phyloP scores from a whole-genome alignment of 2,113 vertebrate species.

The Tylochromis polylepis region DNA sequence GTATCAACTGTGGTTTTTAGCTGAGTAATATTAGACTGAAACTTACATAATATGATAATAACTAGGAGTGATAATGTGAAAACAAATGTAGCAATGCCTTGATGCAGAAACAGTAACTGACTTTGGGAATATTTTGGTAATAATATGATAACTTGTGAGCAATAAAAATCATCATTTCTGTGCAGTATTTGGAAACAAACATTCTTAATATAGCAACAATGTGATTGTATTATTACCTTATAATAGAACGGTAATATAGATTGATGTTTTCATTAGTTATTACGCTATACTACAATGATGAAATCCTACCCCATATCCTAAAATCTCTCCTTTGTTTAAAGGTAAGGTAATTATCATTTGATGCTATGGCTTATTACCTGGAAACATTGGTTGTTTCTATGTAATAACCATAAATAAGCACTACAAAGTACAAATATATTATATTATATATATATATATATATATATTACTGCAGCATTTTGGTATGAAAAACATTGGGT shows the following conservation, averaged over 20 bases:
- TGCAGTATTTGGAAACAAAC: not conserved
- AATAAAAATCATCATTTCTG: not conserved
- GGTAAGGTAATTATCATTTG: not conserved
- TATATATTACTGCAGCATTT: not conserved
- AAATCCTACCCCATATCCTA: not conserved
- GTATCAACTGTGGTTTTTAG: not conserved
- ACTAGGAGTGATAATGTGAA: not conserved
- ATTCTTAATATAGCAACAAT: not conserved
- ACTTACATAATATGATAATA: not conserved
- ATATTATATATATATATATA: no score
- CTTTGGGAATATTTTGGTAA: not conserved
- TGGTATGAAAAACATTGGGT: not conserved
- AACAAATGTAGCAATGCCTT: not conserved
- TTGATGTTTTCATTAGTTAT: not conserved
- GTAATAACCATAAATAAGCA: not conserved
- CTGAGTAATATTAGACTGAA: not conserved
- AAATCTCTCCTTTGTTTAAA: not conserved
- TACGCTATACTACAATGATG: not conserved
- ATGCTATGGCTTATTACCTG: not conserved
- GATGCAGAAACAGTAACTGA: not conserved
- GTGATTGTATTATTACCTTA: not conserved
- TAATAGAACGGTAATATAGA: not conserved
- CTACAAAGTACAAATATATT: not conserved
- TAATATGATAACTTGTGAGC: not conserved
- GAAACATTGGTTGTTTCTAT: not conserved